A percentile compares a stretch with the other conserved stretches of the same genome.
Conservation (phyloP, 2,113 vertebrate genomes). For the Xiphias gladius region DNA sequence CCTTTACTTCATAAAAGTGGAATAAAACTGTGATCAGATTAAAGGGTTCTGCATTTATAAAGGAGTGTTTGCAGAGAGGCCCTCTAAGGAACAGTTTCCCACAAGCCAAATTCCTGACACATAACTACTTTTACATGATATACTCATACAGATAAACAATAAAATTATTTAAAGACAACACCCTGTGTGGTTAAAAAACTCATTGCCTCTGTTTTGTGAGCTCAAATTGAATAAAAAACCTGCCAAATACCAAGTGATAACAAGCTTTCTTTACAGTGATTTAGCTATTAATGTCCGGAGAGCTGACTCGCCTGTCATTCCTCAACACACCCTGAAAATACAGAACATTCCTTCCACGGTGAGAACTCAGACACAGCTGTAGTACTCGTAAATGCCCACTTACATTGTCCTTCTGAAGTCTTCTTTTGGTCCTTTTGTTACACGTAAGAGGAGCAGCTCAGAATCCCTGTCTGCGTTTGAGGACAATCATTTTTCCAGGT, state of each 20-base stretch:
- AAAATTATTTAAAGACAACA: too few relatives aligned
- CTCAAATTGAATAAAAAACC: not conserved
- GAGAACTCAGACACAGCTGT: not conserved
- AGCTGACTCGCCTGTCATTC: not conserved
- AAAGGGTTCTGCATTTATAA: too few relatives aligned
- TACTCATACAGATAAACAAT: not conserved
- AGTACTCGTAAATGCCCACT: conserved; percentile 12
- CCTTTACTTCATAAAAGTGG: too few relatives aligned
- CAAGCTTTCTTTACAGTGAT: not conserved
- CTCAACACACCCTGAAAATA: conserved; percentile 10
- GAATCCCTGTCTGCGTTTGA: not conserved
- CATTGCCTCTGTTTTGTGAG: not conserved
- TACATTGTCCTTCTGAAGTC: conserved; percentile 52
- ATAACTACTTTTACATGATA: too few relatives aligned
- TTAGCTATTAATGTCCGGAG: not conserved
- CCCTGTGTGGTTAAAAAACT: too few relatives aligned
- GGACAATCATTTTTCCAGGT: not conserved
- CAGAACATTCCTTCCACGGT: conserved; percentile 25
- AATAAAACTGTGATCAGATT: too few relatives aligned
- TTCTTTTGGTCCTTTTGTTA: not conserved
- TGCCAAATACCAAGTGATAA: not conserved
- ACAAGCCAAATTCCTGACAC: too few relatives aligned
- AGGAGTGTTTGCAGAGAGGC: too few relatives aligned
- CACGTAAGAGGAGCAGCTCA: not conserved
- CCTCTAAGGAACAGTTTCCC: too few relatives aligned